These are phyloP conservation scores for Galaxias olidus DNA, from an alignment of 2,797 vertebrate species.

Conservation along the genomic window DNA sequence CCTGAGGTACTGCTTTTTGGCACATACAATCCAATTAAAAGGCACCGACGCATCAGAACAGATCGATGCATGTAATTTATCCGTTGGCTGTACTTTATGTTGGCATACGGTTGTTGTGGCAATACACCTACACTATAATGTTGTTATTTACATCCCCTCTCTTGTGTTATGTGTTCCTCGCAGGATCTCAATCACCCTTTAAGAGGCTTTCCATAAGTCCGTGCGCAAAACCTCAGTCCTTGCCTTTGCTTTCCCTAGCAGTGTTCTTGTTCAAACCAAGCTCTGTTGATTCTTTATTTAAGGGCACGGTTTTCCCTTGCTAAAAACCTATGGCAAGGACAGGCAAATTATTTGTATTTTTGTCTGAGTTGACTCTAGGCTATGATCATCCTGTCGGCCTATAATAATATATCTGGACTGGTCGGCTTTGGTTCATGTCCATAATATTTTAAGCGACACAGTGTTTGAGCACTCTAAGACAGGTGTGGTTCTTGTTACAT, in stretches of 20 bases:
- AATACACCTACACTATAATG: background rate
- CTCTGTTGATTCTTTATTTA: background rate
- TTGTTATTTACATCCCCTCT: conserved; percentile 11
- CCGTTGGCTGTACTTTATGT: background rate
- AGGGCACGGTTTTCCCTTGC: conserved; percentile 1
- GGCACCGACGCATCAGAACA: too few species aligned
- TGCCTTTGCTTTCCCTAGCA: background rate
- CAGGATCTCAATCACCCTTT: conserved; percentile 40
- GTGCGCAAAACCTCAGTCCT: conserved; percentile 27
- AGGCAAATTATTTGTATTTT: background rate
- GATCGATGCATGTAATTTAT: too few species aligned
- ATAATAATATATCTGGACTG: conserved; percentile 11
- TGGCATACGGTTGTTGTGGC: background rate
- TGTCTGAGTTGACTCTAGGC: background rate
- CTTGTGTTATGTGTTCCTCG: background rate
- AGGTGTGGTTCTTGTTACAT: too few species aligned
- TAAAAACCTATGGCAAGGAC: background rate
- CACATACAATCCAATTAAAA: background rate
- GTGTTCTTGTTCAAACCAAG: conserved; percentile 23
- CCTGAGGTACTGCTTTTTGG: background rate
- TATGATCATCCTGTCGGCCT: conserved; percentile 20
- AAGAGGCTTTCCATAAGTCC: conserved; percentile 73
- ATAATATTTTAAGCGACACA: too few species aligned
- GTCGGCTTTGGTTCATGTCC: background rate
- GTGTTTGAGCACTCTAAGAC: conserved; percentile 14